Conservation (phyloP, 2,797 vertebrate species). For the Microchirus variegatus region DNA sequence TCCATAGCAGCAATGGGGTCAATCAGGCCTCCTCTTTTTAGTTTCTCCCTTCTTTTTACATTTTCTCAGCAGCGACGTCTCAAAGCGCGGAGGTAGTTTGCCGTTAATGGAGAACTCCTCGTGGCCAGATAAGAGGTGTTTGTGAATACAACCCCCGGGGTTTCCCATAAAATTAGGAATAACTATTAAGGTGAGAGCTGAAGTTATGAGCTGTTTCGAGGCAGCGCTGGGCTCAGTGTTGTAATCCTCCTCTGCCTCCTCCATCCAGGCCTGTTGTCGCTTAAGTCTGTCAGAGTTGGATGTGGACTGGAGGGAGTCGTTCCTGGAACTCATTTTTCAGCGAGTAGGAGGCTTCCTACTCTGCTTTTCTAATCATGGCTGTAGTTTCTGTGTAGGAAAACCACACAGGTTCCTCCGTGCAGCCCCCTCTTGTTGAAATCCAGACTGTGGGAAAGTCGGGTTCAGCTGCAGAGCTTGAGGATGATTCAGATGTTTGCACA, state of each 20-base stretch:
- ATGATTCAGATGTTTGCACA: slow-evolving; percentile 44
- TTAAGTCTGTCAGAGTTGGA: slow-evolving; percentile 51
- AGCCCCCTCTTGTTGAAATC: slow-evolving; percentile 51
- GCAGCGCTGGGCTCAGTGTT: slow-evolving; percentile 9
- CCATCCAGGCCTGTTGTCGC: slow-evolving; percentile 58
- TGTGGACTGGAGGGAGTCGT: slow-evolving; percentile 58
- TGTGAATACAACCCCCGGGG: background rate
- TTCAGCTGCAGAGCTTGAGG: slow-evolving; percentile 37
- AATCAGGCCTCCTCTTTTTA: background rate
- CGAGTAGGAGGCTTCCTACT: slow-evolving; percentile 75
- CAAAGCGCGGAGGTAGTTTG: background rate
- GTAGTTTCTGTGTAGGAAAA: slow-evolving; percentile 59
- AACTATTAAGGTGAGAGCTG: background rate
- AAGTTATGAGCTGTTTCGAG: slow-evolving; percentile 1
- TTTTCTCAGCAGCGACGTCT: background rate
- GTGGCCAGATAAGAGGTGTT: slow-evolving; percentile 1
- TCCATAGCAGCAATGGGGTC: background rate
- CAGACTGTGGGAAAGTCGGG: slow-evolving; percentile 71
- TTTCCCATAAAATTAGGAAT: slow-evolving; percentile 8
- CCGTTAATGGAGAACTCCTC: background rate
- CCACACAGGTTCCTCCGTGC: slow-evolving; percentile 54
- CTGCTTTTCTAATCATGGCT: slow-evolving; percentile 80
- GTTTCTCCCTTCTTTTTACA: background rate
- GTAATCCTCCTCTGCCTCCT: slow-evolving; percentile 40
- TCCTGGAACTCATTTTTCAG: slow-evolving; percentile 67